Base-by-base conservation (phyloP, 1,140 invertebrate genomes). In the Anoplophora glabripennis region DNA sequence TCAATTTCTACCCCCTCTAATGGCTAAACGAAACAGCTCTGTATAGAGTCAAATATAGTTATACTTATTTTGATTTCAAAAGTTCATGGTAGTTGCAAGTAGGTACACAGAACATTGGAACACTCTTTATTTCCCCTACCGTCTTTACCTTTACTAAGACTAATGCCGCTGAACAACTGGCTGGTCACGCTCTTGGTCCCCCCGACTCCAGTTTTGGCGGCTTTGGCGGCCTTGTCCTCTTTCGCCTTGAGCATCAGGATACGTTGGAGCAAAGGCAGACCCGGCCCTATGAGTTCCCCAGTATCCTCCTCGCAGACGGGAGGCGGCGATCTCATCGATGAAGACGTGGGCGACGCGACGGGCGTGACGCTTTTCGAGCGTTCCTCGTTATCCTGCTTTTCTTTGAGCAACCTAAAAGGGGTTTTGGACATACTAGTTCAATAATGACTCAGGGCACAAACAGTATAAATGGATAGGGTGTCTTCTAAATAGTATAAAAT, bases 161-260 rank as follows among this genome's bases (percentile, higher is more conserved):
- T 52, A 15, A 59, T 57, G 17, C 57, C 59, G 35, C 58, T 55
- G 14, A 64, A 53, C 49, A 61, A 48, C 18, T 58, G 62, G 28
- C 53, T 56, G 37, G 45, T 53, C 37, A 52, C 65, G 9, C 59
- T 59, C 44, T 58, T 61, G 33, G 45, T 44, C 41, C 49, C 61
- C 7, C 55, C 55, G 8, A 57, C 55, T 1, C 47, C 65, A 21
- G 56, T 64, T 57, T 59, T 64, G 21, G 46, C 59, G 45, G 44
- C 54, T 61, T 64, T 69, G 35, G 73, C 61, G 47, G 88, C 84
- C 49, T 78, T 79, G 61, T 91, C 89, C 70, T 88, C 87, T 75
- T 90, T 92, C 9, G 88, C 85, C 75, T 91, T 92, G 7, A 93
- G 78, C 48, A 92, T 76, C 34, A 90, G 77, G 15, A 94, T 79